Conservation (phyloP, 1,140 invertebrate species). For the Diabrotica undecimpunctata region DNA sequence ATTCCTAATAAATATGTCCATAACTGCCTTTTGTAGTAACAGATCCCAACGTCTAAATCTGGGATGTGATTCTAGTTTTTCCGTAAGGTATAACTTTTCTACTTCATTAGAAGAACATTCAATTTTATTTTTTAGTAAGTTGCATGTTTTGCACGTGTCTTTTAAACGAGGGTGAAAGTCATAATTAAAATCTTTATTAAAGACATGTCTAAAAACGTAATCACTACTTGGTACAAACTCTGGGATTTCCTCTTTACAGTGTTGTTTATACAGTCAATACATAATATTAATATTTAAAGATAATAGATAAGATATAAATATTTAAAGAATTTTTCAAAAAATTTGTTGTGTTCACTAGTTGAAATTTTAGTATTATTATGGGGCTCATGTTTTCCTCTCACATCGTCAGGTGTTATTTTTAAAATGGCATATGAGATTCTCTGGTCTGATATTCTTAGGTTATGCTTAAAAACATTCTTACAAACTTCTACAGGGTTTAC, state of each 20-base stretch:
- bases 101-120: not conserved
- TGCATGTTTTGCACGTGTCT: constrained; percentile 7
- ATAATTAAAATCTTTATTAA: constrained; percentile 8
- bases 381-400: no score
- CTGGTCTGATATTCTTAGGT: no score
- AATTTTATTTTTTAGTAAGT: not conserved
- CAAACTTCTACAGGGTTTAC: no score
- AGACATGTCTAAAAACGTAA: constrained; percentile 6
- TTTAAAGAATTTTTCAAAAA: no score
- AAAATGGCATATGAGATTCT: no score
- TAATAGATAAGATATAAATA: no score
- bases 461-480: no score
- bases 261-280: constrained; percentile 1
- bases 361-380: no score
- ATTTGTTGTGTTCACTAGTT: no score
- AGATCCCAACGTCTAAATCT: constrained; percentile 19
- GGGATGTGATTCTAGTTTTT: constrained; percentile 20
- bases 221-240: not conserved
- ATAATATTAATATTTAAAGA: constrained; percentile 10
- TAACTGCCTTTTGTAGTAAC: constrained; percentile 30
- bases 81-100: not conserved
- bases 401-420: no score
- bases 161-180: constrained; percentile 2
- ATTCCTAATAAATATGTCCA: constrained; percentile 29
- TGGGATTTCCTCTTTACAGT: not conserved